Evolutionary conservation across 2,113 vertebrate species (phyloP), one percentile per base, ranked within the genome.

Genomic region (Hippocampus comes): DNA sequence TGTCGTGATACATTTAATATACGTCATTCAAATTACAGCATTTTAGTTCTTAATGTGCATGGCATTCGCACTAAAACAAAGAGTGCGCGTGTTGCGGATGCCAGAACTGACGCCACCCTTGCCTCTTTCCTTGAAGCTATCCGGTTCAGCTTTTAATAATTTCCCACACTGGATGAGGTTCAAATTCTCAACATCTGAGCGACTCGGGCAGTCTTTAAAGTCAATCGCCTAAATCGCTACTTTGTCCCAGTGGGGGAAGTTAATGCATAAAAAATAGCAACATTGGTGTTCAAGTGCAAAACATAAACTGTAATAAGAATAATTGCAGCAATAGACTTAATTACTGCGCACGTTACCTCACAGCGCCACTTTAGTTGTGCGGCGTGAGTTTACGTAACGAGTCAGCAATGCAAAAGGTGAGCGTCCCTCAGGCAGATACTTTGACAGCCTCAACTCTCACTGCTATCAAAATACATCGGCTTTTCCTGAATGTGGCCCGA

Each of bases 341-440:
- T 30, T 57, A n/a, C 17, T 59, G 78, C 25, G 72, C 20, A 0
- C 8, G 10, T 14, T 67, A 82, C 66, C 73, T 77, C 82, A 90
- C 84, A 89, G 77, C 77, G 77, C 63, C n/a, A 68, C 84, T 79
- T 87, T 89, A 91, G 90, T 90, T 89, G 85, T 86, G 72, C 77
- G 82, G 85, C 85, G 81, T 70, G 71, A 84, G 82, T 88, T 85
- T 86, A 86, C 81, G 84, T 84, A 90, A 92, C 90, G 86, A 88
- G 81, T 82, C 75, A 92, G 81, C 88, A 87, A 90, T 89, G 85
- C 87, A 83, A 73, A 80, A 90, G 88, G 87, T 89, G 84, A 91
- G 84, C 78, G 68, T 68, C 83, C 92, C 89, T 68, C 69, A 67
- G 87, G 88, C 89, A 0, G 55, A 80, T 70, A 67, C 84, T 88